Conservation (phyloP, 92 coral and sea anemone species). For the Nematostella vectensis region DNA sequence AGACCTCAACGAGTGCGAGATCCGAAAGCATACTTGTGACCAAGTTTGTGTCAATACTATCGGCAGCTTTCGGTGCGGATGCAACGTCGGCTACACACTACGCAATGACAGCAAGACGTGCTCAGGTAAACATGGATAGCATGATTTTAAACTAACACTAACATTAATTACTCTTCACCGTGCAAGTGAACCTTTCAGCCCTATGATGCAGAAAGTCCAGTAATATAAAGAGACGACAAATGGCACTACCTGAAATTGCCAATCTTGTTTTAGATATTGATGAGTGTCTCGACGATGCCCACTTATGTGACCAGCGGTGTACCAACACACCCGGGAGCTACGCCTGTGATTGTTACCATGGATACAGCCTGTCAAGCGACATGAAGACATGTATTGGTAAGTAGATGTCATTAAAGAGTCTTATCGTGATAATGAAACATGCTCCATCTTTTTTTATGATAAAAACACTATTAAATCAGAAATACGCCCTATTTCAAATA, state of each 20-base stretch:
- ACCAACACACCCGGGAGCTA: slow-evolving; percentile 62
- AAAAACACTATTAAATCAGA: no score
- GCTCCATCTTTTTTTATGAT: no score
- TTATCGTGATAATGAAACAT: no score
- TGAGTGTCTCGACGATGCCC: slow-evolving; percentile 49
- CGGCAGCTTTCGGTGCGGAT: slow-evolving; percentile 59
- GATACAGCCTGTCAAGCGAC: slow-evolving; percentile 49
- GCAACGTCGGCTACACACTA: slow-evolving; percentile 45
- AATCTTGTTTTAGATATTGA: slow-evolving; percentile 56
- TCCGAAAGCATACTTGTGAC: slow-evolving; percentile 39
- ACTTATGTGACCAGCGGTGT: slow-evolving; percentile 52
- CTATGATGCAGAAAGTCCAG: no score
- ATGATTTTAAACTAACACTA: neutral
- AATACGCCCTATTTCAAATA: no score
- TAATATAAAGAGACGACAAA: no score
- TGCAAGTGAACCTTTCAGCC: no score
- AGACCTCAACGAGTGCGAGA: slow-evolving; percentile 68
- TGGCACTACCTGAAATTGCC: no score
- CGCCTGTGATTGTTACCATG: slow-evolving; percentile 42
- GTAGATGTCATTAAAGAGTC: no score
- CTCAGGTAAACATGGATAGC: slow-evolving; percentile 40
- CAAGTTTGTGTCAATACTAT: slow-evolving; percentile 51
- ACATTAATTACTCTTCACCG: no score
- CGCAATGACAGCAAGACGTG: slow-evolving; percentile 40
- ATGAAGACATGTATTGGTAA: slow-evolving; percentile 48